A percentile compares a stretch with the other conserved stretches of the same genome.
These are phyloP conservation scores for Pemphredon lugubris DNA, from an alignment of 2,888 invertebrate species.

Conservation along the genomic window DNA sequence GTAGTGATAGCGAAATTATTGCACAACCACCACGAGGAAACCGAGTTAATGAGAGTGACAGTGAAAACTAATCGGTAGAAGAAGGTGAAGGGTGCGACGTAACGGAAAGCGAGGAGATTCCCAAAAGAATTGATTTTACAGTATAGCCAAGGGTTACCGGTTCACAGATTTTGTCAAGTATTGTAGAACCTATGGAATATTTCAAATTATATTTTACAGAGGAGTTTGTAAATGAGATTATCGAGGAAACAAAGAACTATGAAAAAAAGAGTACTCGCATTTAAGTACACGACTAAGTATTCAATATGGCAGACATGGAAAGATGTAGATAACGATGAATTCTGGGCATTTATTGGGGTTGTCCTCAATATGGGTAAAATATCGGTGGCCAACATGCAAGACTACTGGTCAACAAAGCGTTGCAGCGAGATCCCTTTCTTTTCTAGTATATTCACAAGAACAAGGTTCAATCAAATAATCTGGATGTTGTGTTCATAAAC, in stretches of 20 bases:
- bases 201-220: slow-evolving; percentile 28
- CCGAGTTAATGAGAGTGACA: slow-evolving; percentile 12
- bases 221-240: slow-evolving; percentile 22
- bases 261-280: slow-evolving; percentile 17
- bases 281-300: slow-evolving; percentile 25
- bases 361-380: slow-evolving; percentile 57
- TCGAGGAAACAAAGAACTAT: slow-evolving; percentile 28
- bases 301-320: slow-evolving; percentile 29
- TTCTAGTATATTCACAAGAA: slow-evolving; percentile 41
- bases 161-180: slow-evolving; percentile 28
- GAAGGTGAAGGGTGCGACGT: slow-evolving; percentile 19
- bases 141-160: slow-evolving; percentile 25
- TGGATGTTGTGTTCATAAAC: slow-evolving; percentile 47
- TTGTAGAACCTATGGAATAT: slow-evolving; percentile 30
- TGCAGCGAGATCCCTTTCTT: slow-evolving; percentile 33
- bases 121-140: slow-evolving; percentile 31
- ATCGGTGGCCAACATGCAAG: slow-evolving; percentile 41
- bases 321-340: slow-evolving; percentile 47
- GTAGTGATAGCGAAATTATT: slow-evolving; percentile 14
- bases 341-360: slow-evolving; percentile 57
- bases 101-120: slow-evolving; percentile 21
- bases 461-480: slow-evolving; percentile 47
- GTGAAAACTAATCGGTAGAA: slow-evolving; percentile 10
- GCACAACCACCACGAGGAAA: slow-evolving; percentile 14
- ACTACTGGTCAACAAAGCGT: slow-evolving; percentile 49